These are phyloP conservation scores for Bhutanitis thaidina DNA, from an alignment of 2,888 invertebrate species.

Conservation along the genomic window DNA sequence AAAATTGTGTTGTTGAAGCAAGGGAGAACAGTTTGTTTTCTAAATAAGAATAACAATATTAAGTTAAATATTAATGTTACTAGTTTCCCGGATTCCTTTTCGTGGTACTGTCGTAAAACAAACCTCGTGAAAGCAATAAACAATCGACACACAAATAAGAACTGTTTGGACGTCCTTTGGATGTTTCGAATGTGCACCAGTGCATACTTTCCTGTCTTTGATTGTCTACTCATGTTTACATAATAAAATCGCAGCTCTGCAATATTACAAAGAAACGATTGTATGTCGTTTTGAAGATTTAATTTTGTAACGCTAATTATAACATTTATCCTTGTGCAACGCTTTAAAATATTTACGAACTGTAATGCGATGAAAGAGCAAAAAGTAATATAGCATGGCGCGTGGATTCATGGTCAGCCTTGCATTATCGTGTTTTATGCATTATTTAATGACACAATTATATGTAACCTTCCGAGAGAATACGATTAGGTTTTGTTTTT, in stretches of 20 bases:
- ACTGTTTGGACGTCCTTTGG: too few relatives aligned
- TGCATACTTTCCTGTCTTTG: constrained; percentile 6
- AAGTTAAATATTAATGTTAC: too few relatives aligned
- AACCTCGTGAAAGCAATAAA: too few relatives aligned
- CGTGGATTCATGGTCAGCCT: constrained; percentile 8
- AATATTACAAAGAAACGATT: neutral
- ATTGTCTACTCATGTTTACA: constrained; percentile 5
- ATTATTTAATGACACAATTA: constrained; percentile 18
- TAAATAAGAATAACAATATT: too few relatives aligned
- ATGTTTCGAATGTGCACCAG: neutral
- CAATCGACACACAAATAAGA: too few relatives aligned
- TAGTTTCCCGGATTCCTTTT: too few relatives aligned
- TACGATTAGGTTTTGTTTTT: too few relatives aligned
- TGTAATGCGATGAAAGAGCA: too few relatives aligned
- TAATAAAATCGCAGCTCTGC: neutral
- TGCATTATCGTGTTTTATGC: constrained; percentile 19
- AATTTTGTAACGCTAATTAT: neutral
- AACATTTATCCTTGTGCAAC: constrained; percentile 6
- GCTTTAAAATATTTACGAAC: neutral
- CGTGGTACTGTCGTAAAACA: too few relatives aligned
- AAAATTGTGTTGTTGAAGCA: too few relatives aligned
- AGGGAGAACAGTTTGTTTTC: too few relatives aligned
- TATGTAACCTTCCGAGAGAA: neutral
- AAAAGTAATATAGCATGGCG: constrained; percentile 3
- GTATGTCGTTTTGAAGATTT: constrained; percentile 3